These are phyloP conservation scores for Australoheros scitulus DNA, from an alignment of 2,113 vertebrate species.

Conservation along the genomic window DNA sequence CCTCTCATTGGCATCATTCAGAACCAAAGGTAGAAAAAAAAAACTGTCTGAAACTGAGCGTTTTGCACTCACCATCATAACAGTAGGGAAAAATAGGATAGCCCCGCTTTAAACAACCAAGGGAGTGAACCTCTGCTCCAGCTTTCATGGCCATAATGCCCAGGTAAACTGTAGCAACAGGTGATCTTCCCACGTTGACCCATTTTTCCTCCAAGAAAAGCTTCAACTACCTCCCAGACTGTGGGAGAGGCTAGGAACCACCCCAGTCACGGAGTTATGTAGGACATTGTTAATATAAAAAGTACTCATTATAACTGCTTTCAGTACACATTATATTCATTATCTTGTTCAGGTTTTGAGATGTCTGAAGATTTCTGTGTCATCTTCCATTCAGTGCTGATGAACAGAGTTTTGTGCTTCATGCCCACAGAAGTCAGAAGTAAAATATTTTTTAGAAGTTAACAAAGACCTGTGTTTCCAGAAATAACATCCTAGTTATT, in stretches of 20 bases:
- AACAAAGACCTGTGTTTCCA: constrained; percentile 2
- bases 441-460: not conserved
- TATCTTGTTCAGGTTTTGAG: constrained; percentile 3
- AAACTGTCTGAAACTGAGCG: not conserved
- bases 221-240: not conserved
- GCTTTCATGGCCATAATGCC: not conserved
- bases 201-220: not conserved
- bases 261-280: not conserved
- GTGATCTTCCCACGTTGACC: not conserved
- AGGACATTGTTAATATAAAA: not conserved
- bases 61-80: not conserved
- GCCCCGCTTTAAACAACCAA: no score
- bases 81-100: not conserved
- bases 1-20: not conserved
- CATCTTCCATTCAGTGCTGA: not conserved
- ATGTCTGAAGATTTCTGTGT: not conserved
- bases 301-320: not conserved
- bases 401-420: not conserved
- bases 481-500: constrained; percentile 5
- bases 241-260: not conserved
- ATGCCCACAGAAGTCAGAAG: not conserved
- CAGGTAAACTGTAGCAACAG: not conserved
- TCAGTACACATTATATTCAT: not conserved
- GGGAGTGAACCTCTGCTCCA: not conserved
- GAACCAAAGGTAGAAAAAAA: not conserved